A percentile compares a stretch with the other conserved stretches of the same genome.
phyloP scores from a whole-genome alignment of 2,797 vertebrate species.

The Eupleurogrammus muticus region DNA sequence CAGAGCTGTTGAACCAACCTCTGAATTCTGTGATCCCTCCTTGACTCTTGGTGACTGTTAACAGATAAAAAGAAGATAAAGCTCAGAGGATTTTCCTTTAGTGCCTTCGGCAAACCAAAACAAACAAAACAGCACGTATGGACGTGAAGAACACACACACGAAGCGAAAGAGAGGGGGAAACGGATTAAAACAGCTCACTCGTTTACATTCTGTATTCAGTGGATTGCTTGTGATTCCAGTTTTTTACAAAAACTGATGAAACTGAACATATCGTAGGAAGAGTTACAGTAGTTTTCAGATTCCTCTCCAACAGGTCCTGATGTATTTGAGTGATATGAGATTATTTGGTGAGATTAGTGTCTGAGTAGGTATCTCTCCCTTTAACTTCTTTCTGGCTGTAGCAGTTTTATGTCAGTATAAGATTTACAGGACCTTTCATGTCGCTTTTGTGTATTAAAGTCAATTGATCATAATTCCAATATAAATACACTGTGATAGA shows the following conservation, averaged over 20 bases:
- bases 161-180: constrained; percentile 21
- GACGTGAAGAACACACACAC: constrained; percentile 50
- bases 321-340: not conserved
- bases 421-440: not conserved
- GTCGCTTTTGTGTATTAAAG: not conserved
- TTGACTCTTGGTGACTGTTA: constrained; percentile 97
- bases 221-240: not conserved
- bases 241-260: not conserved
- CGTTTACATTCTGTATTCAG: constrained; percentile 51
- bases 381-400: not conserved
- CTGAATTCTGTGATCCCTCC: constrained; percentile 90
- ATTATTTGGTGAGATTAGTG: not conserved
- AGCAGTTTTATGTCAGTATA: not conserved
- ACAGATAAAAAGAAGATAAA: constrained; percentile 14
- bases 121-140: constrained; percentile 29
- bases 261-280: not conserved
- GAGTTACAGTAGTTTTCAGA: not conserved
- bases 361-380: not conserved
- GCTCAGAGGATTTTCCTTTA: constrained; percentile 27
- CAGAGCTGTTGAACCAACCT: constrained; percentile 83
- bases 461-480: not conserved
- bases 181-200: constrained; percentile 50
- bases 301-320: not conserved
- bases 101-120: constrained; percentile 26
- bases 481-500: not conserved